Percentiles rank a stretch among this genome's conserved stretches.
These are phyloP conservation scores for Atlantisia rogersi DNA, from an alignment of 2,113 vertebrate species.

Conservation along the genomic window DNA sequence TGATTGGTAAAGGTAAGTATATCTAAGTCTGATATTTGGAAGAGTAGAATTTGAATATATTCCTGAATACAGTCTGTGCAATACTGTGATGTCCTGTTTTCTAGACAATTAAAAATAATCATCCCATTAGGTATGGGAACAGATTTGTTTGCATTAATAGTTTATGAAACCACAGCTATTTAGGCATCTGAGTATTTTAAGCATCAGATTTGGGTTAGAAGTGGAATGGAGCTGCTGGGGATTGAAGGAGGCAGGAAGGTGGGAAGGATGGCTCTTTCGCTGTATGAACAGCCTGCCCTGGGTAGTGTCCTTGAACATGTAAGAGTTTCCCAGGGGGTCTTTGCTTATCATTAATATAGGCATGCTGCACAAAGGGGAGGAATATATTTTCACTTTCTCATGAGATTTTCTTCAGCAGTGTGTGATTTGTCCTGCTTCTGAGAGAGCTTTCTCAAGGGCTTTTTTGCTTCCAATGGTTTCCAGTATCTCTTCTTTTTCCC, in stretches of 20 bases:
- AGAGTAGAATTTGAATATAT: not conserved
- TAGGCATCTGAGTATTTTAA: not conserved
- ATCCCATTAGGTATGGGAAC: not conserved
- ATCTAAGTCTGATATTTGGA: not conserved
- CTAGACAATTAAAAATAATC: not conserved
- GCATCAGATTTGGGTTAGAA: not conserved
- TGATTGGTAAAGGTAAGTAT: not conserved
- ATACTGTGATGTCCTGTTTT: not conserved
- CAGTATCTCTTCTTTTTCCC: not conserved
- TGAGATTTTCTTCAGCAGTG: not conserved
- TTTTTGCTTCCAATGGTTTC: not conserved
- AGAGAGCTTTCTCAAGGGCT: not conserved
- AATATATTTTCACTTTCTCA: conserved; percentile 2
- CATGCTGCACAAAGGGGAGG: conserved; percentile 1
- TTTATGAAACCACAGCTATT: not conserved
- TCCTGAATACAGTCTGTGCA: not conserved
- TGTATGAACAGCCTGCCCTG: not conserved
- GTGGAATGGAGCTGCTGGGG: not conserved
- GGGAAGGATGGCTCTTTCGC: not conserved
- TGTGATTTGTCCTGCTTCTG: not conserved
- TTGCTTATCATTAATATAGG: not conserved
- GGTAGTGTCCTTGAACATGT: not conserved
- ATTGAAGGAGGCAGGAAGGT: not conserved
- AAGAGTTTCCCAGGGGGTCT: not conserved
- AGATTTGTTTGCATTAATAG: not conserved